Conservation (phyloP, 2,113 vertebrate species). For the Microcebus tavaratra region DNA sequence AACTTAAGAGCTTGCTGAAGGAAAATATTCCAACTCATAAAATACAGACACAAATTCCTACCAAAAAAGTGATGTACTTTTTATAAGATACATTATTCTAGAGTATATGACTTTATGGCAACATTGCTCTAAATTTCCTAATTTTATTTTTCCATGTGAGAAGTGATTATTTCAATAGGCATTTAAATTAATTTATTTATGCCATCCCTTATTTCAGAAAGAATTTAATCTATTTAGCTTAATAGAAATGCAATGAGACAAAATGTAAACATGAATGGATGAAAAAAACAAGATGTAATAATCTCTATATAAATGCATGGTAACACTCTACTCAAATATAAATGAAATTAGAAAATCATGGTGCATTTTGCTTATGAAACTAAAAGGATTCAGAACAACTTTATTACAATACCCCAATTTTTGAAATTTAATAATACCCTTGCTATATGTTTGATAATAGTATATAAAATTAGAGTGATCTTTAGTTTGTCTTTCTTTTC, state of each 20-base stretch:
- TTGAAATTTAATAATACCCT: neutral
- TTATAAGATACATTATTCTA: neutral
- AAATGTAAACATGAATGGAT: neutral
- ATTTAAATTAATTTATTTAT: neutral
- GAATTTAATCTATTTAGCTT: neutral
- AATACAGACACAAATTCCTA: neutral
- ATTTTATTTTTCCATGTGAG: neutral
- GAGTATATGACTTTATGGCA: neutral
- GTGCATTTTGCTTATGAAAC: neutral
- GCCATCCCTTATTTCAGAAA: constrained; percentile 11
- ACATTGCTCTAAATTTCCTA: neutral
- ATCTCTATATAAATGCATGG: neutral
- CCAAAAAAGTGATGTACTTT: neutral
- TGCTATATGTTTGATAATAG: neutral
- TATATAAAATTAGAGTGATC: neutral
- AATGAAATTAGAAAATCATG: constrained; percentile 5
- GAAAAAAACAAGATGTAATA: neutral
- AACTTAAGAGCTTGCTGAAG: neutral
- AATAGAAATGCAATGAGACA: neutral
- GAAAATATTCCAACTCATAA: neutral
- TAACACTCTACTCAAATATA: neutral
- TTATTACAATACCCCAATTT: neutral
- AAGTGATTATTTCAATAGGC: neutral
- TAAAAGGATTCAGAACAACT: neutral
- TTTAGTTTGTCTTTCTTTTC: neutral